Base-by-base conservation (phyloP, 2,113 vertebrate genomes). In the Limnothrissa miodon region DNA sequence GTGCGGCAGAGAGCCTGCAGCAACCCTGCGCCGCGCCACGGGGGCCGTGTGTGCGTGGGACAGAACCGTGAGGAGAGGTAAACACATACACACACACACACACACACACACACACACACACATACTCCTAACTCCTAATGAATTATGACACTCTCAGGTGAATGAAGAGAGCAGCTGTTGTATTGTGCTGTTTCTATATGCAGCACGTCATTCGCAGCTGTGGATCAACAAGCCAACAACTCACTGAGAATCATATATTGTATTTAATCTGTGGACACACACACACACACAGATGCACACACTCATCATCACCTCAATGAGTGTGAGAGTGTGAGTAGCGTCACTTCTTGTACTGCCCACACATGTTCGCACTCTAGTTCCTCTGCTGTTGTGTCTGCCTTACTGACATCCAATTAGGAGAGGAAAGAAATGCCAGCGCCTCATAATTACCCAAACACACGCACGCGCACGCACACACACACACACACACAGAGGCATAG, bases 11-110 rank as follows among this genome's bases (percentile, higher is more conserved):
- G 98, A 1, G 97, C 97, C 85, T 99, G 98, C 93, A 99, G 97
- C 92, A 99, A 99, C 90, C 98, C 98, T 17, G 96, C 96, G 0
- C 98, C 98, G 21, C 94, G 97, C 19, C 96, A 99, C 0, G 98
- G 98, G 0, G 98, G 98, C 62, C 94, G 97, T 0, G 98, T 99
- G 86, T 99, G 98, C 53, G 97, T 99, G 90, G 98, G 98, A 13
- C 98, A 99, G 94, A 99, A 99, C 90, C 96, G 97, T 0, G 98
- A 99, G 90, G 98, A 99, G 87, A 96, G 98, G 98, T 96, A 90
- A 5, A 86, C 25, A 36, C 62, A 74, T 13, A 36, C 10, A 70
- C 25, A 74, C 2, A 81, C 80, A 59, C 10, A 59, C 56, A 59
- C 56, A 59, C 0, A 59, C n/a, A 59, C 23, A 59, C 56, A 59